Base-by-base conservation (phyloP, 2,888 invertebrate species). In the Chalcis sispes region DNA sequence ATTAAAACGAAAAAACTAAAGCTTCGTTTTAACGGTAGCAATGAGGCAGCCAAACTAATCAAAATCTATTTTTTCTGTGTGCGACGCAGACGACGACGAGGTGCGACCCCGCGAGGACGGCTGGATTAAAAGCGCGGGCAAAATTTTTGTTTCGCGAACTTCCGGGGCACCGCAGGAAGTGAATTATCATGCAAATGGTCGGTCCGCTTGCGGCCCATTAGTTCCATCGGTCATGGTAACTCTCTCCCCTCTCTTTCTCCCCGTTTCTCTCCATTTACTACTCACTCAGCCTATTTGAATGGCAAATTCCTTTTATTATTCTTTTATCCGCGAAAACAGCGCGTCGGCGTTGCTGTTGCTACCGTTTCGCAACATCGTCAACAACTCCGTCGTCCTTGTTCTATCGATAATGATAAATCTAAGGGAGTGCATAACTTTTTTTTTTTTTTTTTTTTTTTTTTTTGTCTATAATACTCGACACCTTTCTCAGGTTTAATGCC, bases 161-260 rank as follows among this genome's bases (percentile, higher is more conserved):
- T 81, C 78, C 79, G 80, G 80, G 10, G 18, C 50, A 8, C 10
- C 5, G 36, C 81, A 79, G 80, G 80, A 81, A 80, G 81, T 36
- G 81, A 81, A 85, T 85, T 85, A 84, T 84, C 85, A 85, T 85
- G 83, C 82, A 84, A 85, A 85, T 84, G 80, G 82, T 10, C 79
- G 80, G 79, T 77, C 80, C 79, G 81, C 83, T 81, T 83, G 79
- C 81, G 82, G 80, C 66, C 83, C 85, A 85, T 85, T 85, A 85
- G 83, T 82, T 80, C 81, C 83, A 85, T 83, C 83, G 83, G 80
- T 79, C 80, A 79, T 77, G 79, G 79, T 70, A 72, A 75, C 58
- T 77, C 76, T 71, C 75, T 79, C 78, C 72, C 75, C 79, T 74
- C 76, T 77, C 76, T 73, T 70, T 59, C 58, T 64, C 48, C 72